Conservation (phyloP, 2,113 vertebrate genomes). For the Dolichotis patagonum region DNA sequence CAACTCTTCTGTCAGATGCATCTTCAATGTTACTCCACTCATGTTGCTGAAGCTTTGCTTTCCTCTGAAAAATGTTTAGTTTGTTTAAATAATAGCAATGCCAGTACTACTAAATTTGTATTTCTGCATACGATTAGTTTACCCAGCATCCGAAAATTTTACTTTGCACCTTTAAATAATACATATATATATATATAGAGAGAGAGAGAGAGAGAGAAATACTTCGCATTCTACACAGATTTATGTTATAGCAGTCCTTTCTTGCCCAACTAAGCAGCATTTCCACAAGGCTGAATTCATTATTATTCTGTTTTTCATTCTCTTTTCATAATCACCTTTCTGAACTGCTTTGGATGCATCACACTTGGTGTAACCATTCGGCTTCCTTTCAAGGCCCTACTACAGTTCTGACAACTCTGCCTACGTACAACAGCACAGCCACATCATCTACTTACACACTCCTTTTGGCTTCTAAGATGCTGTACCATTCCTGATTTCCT, state of each 20-base stretch:
- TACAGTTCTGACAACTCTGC: background rate
- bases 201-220: background rate
- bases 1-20: background rate
- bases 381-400: background rate
- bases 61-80: background rate
- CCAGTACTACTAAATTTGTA: background rate
- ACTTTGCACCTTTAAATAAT: background rate
- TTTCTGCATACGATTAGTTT: background rate
- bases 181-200: no score
- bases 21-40: background rate
- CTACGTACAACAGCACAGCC: background rate
- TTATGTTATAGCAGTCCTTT: background rate
- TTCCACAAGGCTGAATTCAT: background rate
- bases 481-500: background rate
- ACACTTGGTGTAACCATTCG: background rate
- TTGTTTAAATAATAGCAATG: background rate
- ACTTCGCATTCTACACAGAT: background rate
- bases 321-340: background rate
- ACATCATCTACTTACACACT: background rate
- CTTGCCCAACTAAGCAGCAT: background rate
- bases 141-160: background rate
- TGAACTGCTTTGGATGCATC: background rate
- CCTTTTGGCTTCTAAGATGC: background rate
- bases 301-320: background rate
- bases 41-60: background rate